phyloP scores from a whole-genome alignment of 2,113 vertebrate species.

The Larimichthys polyactis region DNA sequence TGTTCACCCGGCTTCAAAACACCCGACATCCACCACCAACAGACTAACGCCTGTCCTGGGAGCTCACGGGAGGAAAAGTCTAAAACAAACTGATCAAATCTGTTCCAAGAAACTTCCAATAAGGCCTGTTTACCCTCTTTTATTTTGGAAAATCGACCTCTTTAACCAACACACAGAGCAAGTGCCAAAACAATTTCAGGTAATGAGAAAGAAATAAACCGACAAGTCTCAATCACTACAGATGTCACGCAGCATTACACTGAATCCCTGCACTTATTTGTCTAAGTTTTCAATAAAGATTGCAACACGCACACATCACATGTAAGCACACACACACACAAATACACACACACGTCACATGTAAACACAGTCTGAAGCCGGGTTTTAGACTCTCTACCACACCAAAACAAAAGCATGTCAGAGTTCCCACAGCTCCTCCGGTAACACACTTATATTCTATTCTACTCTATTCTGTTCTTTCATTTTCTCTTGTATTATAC shows the following conservation, averaged over 20 bases:
- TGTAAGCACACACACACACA: not conserved
- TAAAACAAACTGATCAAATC: constrained; percentile 38
- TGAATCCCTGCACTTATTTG: constrained; percentile 19
- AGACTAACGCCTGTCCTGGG: not conserved
- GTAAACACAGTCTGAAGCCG: constrained; percentile 21
- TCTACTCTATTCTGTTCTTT: not conserved
- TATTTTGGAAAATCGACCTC: constrained; percentile 31
- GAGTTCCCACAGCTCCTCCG: constrained; percentile 18
- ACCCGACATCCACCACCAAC: not conserved
- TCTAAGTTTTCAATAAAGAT: constrained; percentile 38
- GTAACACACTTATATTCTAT: not conserved
- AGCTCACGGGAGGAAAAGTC: not conserved
- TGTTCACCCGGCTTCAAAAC: constrained; percentile 20
- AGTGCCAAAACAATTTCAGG: constrained; percentile 21
- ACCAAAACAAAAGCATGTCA: constrained; percentile 22
- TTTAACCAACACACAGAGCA: constrained; percentile 14
- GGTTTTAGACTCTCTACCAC: constrained; percentile 9
- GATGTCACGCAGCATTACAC: constrained; percentile 42
- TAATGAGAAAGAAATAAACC: constrained; percentile 29
- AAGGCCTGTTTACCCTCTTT: constrained; percentile 24
- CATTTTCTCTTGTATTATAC: not conserved
- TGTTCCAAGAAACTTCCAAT: constrained; percentile 11
- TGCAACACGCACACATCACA: not conserved
- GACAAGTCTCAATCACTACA: constrained; percentile 31
- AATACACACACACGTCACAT: not conserved